Evolutionary conservation across 2,888 invertebrate genomes (phyloP).

Genomic region (Germaria angustata): DNA sequence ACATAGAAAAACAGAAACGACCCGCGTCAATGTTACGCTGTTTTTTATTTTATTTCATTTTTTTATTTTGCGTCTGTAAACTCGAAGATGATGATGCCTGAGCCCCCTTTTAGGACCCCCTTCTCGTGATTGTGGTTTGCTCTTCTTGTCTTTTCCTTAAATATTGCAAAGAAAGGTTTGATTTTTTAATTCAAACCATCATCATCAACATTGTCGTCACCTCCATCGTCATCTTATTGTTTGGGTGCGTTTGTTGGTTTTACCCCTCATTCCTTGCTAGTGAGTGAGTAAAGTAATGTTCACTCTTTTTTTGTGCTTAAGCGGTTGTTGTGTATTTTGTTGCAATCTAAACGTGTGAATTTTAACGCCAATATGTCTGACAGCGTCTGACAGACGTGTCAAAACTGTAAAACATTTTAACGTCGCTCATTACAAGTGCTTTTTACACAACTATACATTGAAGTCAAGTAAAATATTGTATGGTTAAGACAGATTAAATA

Average conservation of each 20-base stretch:
- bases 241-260: constrained; percentile 56
- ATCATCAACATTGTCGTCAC: constrained; percentile 17
- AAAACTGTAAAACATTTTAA: constrained; percentile 64
- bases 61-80: constrained; percentile 2
- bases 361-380: constrained; percentile 66
- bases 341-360: constrained; percentile 73
- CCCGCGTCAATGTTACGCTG: constrained; percentile 26
- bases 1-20: constrained; percentile 1
- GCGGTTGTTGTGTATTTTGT: constrained; percentile 12
- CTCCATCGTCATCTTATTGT: constrained; percentile 21
- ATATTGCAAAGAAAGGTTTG: constrained; percentile 11
- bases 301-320: not conserved
- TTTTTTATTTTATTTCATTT: constrained; percentile 11
- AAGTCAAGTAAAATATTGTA: not conserved
- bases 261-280: constrained; percentile 4
- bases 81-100: constrained; percentile 4
- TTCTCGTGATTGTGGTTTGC: not conserved
- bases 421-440: constrained; percentile 58
- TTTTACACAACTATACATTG: constrained; percentile 25
- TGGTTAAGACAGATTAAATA: constrained; percentile 32
- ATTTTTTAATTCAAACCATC: constrained; percentile 8
- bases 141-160: not conserved
- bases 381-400: constrained; percentile 67
- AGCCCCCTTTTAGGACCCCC: constrained; percentile 42
- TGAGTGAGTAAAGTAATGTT: not conserved